Evolutionary conservation across 1,140 invertebrate species (phyloP), one percentile per base, ranked within the genome.

Genomic region (Chlorops oryzae): DNA sequence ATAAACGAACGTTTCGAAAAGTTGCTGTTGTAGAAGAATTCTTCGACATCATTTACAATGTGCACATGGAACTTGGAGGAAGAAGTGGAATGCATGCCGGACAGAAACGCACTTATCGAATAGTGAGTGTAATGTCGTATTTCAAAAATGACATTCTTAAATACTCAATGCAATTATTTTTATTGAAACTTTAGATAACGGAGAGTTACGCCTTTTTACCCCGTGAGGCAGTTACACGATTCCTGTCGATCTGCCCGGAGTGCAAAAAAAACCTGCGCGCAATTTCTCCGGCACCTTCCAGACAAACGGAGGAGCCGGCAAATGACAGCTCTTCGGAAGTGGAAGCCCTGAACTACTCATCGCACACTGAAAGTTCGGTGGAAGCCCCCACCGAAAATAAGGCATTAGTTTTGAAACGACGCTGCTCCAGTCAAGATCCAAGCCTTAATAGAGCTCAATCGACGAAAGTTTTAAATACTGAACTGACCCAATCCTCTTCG

Each of bases 11-110:
- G 3, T 94, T 88, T 71, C 88, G 93, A 65, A 89, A 92, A 68
- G 92, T 96, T 5, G 92, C 92, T 1, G 86, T 96, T 20, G 94
- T 96, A 10, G 94, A 97, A 75, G 90, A 96, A 63, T 97, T 97
- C 76, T 96, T 95, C 70, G 89, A 96, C 68, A 96, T 96, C 53
- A 96, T 97, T 58, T 93, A 96, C 76, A 87, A 85, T 18, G 90
- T 96, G 15, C 93, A 96, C 70, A 91, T 95, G 25, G 91, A 93
- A 67, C 81, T 92, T 55, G 90, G 88, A 71, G 90, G 90, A 56
- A 79, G 88, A 62, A 84, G 87, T 52, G 90, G 89, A 39, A 92
- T 93, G 74, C 93, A 97, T 70, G 93, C 92, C 12, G 93, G 93
- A 28, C 93, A 97, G 68, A 97, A 96, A 66, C 80, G 92, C 45